Evolutionary conservation across 2,113 vertebrate species (phyloP).

Genomic region (Colaptes auratus): DNA sequence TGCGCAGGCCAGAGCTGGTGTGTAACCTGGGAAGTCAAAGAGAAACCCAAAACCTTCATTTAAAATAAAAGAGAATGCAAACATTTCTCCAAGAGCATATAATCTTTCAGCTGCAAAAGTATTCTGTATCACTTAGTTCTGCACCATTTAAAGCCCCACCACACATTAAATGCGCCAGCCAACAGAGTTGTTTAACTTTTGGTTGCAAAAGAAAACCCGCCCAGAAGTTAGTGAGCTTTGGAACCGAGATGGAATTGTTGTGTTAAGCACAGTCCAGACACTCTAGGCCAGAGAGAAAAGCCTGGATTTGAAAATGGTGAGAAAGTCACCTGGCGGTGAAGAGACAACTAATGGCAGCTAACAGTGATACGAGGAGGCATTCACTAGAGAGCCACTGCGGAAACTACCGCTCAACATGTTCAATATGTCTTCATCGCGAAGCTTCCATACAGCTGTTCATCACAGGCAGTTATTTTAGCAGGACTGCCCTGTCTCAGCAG

Average conservation of each 20-base stretch:
- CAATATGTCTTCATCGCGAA: neutral
- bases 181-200: neutral
- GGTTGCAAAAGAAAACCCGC: neutral
- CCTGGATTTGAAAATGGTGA: neutral
- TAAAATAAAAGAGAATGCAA: neutral
- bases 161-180: neutral
- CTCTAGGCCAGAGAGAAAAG: neutral
- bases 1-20: slow-evolving; percentile 96
- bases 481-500: neutral
- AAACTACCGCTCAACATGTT: neutral
- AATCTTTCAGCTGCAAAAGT: neutral
- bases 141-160: neutral
- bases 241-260: neutral
- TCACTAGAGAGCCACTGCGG: neutral
- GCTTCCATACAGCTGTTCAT: neutral
- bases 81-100: neutral
- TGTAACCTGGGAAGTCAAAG: slow-evolving; percentile 84
- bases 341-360: neutral
- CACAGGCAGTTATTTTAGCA: neutral
- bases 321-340: neutral
- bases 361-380: neutral
- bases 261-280: neutral
- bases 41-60: neutral
- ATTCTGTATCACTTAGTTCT: neutral
- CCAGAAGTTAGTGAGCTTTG: neutral